These are phyloP conservation scores for Notocelia uddmanniana DNA, from an alignment of 2,888 invertebrate species.

Conservation along the genomic window DNA sequence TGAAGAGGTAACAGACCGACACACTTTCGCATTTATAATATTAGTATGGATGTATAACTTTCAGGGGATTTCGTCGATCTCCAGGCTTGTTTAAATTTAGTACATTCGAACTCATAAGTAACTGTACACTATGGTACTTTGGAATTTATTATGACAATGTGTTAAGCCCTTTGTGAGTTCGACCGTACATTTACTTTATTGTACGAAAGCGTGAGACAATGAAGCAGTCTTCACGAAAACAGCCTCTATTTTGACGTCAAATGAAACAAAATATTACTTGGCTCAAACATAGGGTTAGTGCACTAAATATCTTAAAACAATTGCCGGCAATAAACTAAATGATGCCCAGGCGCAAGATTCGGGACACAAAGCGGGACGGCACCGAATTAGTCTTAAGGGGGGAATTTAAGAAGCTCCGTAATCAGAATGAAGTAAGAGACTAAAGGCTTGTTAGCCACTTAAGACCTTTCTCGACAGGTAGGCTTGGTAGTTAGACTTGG, in stretches of 20 bases:
- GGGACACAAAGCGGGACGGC: slow-evolving; percentile 37
- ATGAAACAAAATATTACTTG: not conserved
- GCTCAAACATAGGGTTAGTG: not conserved
- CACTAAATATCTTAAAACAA: slow-evolving; percentile 23
- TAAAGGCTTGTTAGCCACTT: not conserved
- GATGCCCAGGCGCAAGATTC: slow-evolving; percentile 36
- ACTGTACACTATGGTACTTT: too few relatives aligned
- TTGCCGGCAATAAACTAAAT: slow-evolving; percentile 27
- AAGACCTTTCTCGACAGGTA: not conserved
- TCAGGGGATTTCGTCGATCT: too few relatives aligned
- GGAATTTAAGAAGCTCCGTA: slow-evolving; percentile 15
- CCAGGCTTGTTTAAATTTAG: too few relatives aligned
- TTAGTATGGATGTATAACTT: too few relatives aligned
- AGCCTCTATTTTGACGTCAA: not conserved
- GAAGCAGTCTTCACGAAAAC: too few relatives aligned
- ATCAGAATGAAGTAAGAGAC: not conserved
- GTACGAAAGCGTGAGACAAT: too few relatives aligned
- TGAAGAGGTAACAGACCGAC: too few relatives aligned
- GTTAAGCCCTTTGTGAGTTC: too few relatives aligned
- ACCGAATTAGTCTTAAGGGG: slow-evolving; percentile 53
- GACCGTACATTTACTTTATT: too few relatives aligned
- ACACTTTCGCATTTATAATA: too few relatives aligned
- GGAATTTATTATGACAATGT: too few relatives aligned
- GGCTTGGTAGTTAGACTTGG: slow-evolving; percentile 36
- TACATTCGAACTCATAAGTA: too few relatives aligned